phyloP scores from a whole-genome alignment of 2,113 vertebrate genomes.

The Rhinopomastus cyanomelas region DNA sequence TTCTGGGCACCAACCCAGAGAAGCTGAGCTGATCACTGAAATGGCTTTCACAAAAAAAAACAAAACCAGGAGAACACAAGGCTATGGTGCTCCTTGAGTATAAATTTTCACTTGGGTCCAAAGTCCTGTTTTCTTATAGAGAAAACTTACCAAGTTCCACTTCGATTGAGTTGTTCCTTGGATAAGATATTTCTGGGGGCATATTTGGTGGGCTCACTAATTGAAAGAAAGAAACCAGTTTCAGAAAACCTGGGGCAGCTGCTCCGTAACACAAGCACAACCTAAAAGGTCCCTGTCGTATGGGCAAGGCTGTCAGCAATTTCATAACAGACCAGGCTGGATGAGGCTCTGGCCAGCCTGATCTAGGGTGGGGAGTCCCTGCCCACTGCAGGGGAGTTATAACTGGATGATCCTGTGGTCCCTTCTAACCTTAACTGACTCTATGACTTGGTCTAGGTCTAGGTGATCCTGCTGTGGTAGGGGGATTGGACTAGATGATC shows the following conservation, averaged over 20 bases:
- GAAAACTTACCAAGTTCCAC: slow-evolving; percentile 77
- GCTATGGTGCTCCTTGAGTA: background rate
- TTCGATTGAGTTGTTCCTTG: slow-evolving; percentile 76
- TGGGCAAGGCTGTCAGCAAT: background rate
- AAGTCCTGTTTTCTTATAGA: background rate
- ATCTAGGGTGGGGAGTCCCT: no score
- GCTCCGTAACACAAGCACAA: background rate
- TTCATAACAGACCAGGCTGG: background rate
- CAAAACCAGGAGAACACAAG: background rate
- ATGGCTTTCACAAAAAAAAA: background rate
- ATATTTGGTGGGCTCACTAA: slow-evolving; percentile 57
- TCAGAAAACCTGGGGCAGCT: background rate
- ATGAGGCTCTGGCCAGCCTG: no score
- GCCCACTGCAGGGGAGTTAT: no score
- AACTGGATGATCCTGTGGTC: no score
- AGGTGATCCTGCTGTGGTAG: no score
- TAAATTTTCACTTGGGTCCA: background rate
- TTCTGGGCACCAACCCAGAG: background rate
- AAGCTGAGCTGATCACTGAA: background rate
- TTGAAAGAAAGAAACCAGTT: background rate
- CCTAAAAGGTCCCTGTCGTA: background rate
- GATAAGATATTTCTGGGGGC: slow-evolving; percentile 77
- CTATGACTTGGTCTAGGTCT: no score
- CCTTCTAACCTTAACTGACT: no score
- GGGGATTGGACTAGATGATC: no score